Conservation (phyloP, 2,797 vertebrate species). For the Sebastiscus tertius region DNA sequence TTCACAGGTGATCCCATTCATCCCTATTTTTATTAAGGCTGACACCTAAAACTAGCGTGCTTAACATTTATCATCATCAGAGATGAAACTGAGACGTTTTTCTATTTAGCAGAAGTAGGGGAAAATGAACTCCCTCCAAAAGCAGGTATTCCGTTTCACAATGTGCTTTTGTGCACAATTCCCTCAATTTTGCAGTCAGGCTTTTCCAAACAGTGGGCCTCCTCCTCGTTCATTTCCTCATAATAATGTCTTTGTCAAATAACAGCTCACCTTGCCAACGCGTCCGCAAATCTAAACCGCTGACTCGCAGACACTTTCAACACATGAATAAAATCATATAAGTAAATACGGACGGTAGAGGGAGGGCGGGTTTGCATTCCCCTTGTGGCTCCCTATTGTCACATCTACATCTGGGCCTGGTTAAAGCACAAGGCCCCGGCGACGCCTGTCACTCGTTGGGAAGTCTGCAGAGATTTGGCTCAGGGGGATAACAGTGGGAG, state of each 20-base stretch:
- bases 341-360: slow-evolving; percentile 78
- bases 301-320: slow-evolving; percentile 71
- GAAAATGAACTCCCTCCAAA: slow-evolving; percentile 46
- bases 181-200: slow-evolving; percentile 50
- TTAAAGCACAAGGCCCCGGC: slow-evolving; percentile 89
- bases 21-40: slow-evolving; percentile 42
- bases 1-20: slow-evolving; percentile 50
- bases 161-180: slow-evolving; percentile 75
- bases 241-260: slow-evolving; percentile 84
- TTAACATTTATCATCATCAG: slow-evolving; percentile 64
- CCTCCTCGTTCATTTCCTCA: slow-evolving; percentile 77
- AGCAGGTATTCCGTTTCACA: slow-evolving; percentile 76
- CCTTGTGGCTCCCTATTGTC: slow-evolving; percentile 87
- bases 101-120: slow-evolving; percentile 45
- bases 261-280: slow-evolving; percentile 75
- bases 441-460: slow-evolving; percentile 90
- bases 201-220: slow-evolving; percentile 75
- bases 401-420: slow-evolving; percentile 92
- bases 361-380: slow-evolving; percentile 75
- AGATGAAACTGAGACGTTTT: slow-evolving; percentile 64
- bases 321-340: slow-evolving; percentile 73
- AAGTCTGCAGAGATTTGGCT: slow-evolving; percentile 92
- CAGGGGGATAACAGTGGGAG: slow-evolving; percentile 91
- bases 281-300: slow-evolving; percentile 74
- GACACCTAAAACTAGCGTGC: slow-evolving; percentile 57